Evolutionary conservation across 1,140 invertebrate genomes (phyloP).

Genomic region (Dendroctonus valens): DNA sequence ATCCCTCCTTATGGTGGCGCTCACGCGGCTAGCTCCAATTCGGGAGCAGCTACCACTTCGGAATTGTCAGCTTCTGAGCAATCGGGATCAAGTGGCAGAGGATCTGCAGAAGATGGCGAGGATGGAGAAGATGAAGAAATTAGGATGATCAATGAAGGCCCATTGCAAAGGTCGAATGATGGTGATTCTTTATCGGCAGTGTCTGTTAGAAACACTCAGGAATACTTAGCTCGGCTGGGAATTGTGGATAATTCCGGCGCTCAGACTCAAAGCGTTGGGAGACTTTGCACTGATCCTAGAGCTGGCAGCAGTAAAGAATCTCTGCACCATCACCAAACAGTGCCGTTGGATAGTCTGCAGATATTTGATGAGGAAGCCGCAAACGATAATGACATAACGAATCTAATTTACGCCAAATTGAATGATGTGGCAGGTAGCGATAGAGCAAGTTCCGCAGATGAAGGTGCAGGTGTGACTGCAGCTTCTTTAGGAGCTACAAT

Average conservation of each 20-base stretch:
- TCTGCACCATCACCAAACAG: constrained; percentile 58
- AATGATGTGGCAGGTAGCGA: constrained; percentile 70
- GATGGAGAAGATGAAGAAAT: constrained; percentile 96
- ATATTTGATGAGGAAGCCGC: constrained; percentile 85
- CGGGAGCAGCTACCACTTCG: constrained; percentile 81
- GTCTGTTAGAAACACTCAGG: constrained; percentile 93
- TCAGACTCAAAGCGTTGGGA: constrained; percentile 58
- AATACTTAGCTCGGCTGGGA: constrained; percentile 90
- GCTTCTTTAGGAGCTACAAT: constrained; percentile 54
- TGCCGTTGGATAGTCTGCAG: constrained; percentile 72
- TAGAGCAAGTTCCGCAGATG: constrained; percentile 64
- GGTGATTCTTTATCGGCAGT: constrained; percentile 82
- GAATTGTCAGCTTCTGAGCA: constrained; percentile 88
- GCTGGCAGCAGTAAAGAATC: constrained; percentile 51
- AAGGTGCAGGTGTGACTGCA: constrained; percentile 55
- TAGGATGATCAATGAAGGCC: constrained; percentile 94
- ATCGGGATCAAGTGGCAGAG: constrained; percentile 90
- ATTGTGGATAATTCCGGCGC: constrained; percentile 73
- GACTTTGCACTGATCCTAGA: constrained; percentile 49
- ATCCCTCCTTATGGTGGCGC: constrained; percentile 79
- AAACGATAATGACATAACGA: constrained; percentile 81
- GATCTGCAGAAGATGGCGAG: constrained; percentile 89
- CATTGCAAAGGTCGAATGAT: constrained; percentile 67
- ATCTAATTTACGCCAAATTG: constrained; percentile 86
- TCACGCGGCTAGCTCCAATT: constrained; percentile 72